Evolutionary conservation across 2,888 invertebrate genomes (phyloP).

Genomic region (Pocota personata): DNA sequence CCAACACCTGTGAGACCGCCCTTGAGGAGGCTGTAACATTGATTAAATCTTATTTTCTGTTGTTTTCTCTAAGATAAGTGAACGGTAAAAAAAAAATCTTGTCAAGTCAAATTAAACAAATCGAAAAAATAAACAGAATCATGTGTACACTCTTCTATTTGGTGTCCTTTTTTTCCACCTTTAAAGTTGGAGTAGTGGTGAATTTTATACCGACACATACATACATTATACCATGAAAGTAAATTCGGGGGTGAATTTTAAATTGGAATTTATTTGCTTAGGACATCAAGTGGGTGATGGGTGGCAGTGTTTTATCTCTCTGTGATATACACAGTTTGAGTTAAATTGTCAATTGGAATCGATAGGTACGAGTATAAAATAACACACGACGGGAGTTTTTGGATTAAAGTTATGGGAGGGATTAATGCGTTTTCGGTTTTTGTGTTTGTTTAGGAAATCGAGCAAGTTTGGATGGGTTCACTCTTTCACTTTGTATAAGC

Average conservation of each 20-base stretch:
- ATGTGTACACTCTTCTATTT: not conserved
- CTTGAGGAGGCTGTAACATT: not conserved
- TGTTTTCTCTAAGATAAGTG: constrained; percentile 11
- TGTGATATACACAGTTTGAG: not conserved
- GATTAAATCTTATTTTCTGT: constrained; percentile 33
- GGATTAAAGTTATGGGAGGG: not conserved
- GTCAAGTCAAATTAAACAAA: constrained; percentile 46
- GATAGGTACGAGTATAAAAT: not conserved
- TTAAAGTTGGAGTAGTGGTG: not conserved
- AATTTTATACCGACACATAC: not conserved
- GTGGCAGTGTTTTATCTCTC: constrained; percentile 1
- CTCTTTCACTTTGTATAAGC: not conserved
- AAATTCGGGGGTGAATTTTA: constrained; percentile 35
- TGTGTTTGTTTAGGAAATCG: constrained; percentile 24
- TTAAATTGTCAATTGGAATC: constrained; percentile 57
- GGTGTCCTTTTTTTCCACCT: constrained; percentile 11
- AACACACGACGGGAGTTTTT: not conserved
- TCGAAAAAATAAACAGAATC: constrained; percentile 42
- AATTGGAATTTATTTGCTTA: constrained; percentile 57
- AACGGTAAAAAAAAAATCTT: not conserved
- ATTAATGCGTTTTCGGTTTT: constrained; percentile 6
- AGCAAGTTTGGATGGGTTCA: not conserved
- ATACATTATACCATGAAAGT: not conserved
- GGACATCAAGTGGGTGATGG: constrained; percentile 15
- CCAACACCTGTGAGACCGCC: constrained; percentile 10